phyloP scores from a whole-genome alignment of 2,113 vertebrate genomes.

The Phrynosoma platyrhinos region DNA sequence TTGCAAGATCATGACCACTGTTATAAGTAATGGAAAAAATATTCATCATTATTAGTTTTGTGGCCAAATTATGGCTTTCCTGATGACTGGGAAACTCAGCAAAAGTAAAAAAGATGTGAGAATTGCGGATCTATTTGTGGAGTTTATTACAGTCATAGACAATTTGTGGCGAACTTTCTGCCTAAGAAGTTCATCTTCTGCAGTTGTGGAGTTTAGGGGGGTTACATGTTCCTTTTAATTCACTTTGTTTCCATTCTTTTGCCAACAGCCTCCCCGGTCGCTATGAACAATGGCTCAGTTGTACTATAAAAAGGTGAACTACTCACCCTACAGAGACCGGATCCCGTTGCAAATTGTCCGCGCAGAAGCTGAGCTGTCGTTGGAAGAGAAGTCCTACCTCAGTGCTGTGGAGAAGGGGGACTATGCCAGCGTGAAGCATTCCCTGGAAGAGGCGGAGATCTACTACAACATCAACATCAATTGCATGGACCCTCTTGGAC shows the following conservation, averaged over 20 bases:
- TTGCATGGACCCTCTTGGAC: slow-evolving; percentile 96
- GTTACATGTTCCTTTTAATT: accelerated
- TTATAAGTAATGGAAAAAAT: too few relatives aligned
- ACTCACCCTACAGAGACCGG: slow-evolving; percentile 94
- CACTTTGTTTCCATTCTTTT: not conserved
- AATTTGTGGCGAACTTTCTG: not conserved
- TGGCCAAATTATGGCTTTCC: too few relatives aligned
- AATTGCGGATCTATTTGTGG: too few relatives aligned
- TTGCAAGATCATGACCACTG: too few relatives aligned
- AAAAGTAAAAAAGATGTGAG: too few relatives aligned
- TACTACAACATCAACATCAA: slow-evolving; percentile 99
- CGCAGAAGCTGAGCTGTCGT: slow-evolving; percentile 93
- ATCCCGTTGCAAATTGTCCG: slow-evolving; percentile 96
- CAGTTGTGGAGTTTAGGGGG: not conserved
- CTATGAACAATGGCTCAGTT: slow-evolving; percentile 93
- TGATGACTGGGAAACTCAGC: too few relatives aligned
- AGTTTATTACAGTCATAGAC: too few relatives aligned
- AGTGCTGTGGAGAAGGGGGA: slow-evolving; percentile 97
- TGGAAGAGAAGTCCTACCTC: slow-evolving; percentile 93
- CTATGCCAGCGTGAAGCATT: slow-evolving; percentile 94
- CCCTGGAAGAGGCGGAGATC: slow-evolving; percentile 93
- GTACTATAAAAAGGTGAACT: slow-evolving; percentile 97
- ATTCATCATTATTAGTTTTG: too few relatives aligned
- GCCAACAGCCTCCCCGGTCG: slow-evolving; percentile 70
- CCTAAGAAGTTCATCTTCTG: not conserved